These are phyloP conservation scores for Eucriotettix oculatus DNA, from an alignment of 2,888 invertebrate genomes.

Conservation along the genomic window DNA sequence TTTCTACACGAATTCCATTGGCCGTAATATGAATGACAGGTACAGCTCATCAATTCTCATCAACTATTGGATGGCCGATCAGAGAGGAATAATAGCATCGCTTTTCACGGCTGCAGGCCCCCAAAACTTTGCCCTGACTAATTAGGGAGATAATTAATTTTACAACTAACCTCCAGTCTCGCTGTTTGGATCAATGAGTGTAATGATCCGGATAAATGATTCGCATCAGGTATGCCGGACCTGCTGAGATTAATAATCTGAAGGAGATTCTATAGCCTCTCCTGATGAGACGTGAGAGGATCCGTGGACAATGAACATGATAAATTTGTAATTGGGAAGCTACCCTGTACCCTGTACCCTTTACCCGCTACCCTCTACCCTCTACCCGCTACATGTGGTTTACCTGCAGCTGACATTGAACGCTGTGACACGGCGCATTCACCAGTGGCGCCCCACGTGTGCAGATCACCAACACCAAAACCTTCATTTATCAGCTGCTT, in stretches of 20 bases:
- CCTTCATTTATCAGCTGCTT: too few species aligned
- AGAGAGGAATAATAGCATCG: conserved; percentile 8
- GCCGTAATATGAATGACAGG: conserved; percentile 9
- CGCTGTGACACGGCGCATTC: too few species aligned
- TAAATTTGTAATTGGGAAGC: too few species aligned
- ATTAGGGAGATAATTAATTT: conserved; percentile 13
- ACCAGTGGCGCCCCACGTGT: too few species aligned
- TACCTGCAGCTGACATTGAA: too few species aligned
- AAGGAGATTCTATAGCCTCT: neutral
- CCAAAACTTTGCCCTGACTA: conserved; percentile 9
- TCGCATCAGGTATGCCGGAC: conserved; percentile 4
- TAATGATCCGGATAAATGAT: conserved; percentile 11
- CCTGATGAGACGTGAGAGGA: too few species aligned
- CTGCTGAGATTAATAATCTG: conserved; percentile 5
- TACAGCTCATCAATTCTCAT: conserved; percentile 11
- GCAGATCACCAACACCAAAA: too few species aligned
- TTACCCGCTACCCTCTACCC: too few species aligned
- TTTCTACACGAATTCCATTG: too few species aligned
- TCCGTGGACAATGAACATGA: too few species aligned
- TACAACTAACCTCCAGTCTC: conserved; percentile 10
- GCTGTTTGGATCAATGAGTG: conserved; percentile 8
- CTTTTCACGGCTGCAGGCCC: conserved; percentile 5
- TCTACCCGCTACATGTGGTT: too few species aligned
- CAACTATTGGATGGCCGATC: conserved; percentile 7
- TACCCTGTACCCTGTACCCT: too few species aligned